Conservation (phyloP, 1,140 invertebrate genomes). For the Cyclina sinensis region DNA sequence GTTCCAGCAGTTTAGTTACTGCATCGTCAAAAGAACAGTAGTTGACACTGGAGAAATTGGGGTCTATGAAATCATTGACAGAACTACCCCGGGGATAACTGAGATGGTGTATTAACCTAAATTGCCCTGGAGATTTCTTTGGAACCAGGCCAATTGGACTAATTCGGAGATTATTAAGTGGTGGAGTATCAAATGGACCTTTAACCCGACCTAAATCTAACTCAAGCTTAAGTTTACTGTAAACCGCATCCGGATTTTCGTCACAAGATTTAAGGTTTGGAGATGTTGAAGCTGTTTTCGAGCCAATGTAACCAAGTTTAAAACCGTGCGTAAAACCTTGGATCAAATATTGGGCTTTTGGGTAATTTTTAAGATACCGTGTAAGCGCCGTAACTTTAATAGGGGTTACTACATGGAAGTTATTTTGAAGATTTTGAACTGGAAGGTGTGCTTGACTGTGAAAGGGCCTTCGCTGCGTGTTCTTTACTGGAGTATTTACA, state of each 20-base stretch:
- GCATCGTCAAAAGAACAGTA: neutral
- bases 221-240: neutral
- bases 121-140: neutral
- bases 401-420: neutral
- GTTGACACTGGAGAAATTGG: neutral
- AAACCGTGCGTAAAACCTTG: constrained; percentile 1
- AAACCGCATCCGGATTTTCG: neutral
- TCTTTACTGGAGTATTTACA: neutral
- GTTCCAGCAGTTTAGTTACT: neutral
- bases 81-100: constrained; percentile 8
- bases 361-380: neutral
- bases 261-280: neutral
- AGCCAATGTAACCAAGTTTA: neutral
- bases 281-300: too few relatives aligned
- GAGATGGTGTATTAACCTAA: neutral
- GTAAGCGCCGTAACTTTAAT: neutral
- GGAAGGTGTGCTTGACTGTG: neutral
- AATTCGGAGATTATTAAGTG: neutral
- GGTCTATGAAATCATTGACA: neutral
- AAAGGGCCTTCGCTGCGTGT: constrained; percentile 8
- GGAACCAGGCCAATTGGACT: constrained; percentile 18
- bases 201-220: neutral
- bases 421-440: too few relatives aligned
- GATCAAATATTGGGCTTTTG: too few relatives aligned
- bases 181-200: neutral